These are phyloP conservation scores for Sarcophilus harrisii DNA, from an alignment of 2,797 vertebrate genomes.

Conservation along the genomic window DNA sequence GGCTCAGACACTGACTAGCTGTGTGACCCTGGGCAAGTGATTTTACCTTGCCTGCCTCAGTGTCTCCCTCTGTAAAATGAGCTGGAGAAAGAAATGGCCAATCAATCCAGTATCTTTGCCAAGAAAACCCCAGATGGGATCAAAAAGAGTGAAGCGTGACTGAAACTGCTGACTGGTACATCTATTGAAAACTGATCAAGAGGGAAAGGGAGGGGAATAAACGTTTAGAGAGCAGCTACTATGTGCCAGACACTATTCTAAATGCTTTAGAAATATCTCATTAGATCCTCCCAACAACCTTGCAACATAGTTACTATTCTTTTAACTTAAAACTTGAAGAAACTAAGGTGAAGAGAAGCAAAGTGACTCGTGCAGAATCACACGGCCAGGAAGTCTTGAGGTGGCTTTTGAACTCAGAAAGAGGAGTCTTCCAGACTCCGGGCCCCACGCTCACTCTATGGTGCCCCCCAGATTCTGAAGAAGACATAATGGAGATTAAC, in stretches of 20 bases:
- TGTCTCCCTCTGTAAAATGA: no score
- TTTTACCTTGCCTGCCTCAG: no score
- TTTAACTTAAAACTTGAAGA: not conserved
- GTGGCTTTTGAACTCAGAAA: not conserved
- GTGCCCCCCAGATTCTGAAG: not conserved
- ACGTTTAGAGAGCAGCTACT: not conserved
- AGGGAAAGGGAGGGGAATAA: not conserved
- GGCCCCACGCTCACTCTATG: no score
- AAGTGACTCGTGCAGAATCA: not conserved
- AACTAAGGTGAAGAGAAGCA: not conserved
- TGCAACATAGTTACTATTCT: not conserved
- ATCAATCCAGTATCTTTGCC: no score
- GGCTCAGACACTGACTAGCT: no score
- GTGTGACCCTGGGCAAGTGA: no score
- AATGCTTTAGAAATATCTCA: not conserved
- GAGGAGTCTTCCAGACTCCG: not conserved
- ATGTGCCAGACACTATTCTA: no score
- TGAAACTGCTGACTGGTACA: no score
- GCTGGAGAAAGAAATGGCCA: no score
- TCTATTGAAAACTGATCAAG: not conserved
- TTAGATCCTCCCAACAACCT: not conserved
- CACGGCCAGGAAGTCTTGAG: not conserved
- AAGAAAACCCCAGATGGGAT: no score
- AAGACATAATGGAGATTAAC: not conserved
- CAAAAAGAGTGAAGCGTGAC: no score